Evolutionary conservation across 2,797 vertebrate species (phyloP).

Genomic region (Platalea minor): DNA sequence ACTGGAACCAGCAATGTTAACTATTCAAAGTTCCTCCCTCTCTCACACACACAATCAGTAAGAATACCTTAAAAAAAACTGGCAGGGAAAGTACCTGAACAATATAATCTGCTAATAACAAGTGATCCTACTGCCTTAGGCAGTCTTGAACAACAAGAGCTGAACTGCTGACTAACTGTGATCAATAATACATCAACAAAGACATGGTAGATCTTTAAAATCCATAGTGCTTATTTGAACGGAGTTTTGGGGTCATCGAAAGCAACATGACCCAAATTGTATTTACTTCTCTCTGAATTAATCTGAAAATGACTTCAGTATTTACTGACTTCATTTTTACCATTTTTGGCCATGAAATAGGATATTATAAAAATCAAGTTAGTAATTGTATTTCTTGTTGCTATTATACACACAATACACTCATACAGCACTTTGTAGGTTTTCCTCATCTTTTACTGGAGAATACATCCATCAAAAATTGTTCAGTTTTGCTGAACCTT

Average conservation of each 20-base stretch:
- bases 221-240: slow-evolving; percentile 31
- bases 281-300: slow-evolving; percentile 41
- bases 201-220: slow-evolving; percentile 21
- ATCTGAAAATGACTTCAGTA: slow-evolving; percentile 2
- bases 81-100: neutral
- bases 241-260: neutral
- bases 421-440: neutral
- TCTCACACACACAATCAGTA: neutral
- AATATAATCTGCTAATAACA: slow-evolving; percentile 2
- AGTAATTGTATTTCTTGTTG: neutral
- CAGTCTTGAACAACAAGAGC: neutral
- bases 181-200: slow-evolving; percentile 52
- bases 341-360: neutral
- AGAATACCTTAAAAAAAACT: neutral
- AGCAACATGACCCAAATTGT: slow-evolving; percentile 16
- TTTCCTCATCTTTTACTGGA: neutral
- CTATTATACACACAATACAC: neutral
- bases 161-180: slow-evolving; percentile 37
- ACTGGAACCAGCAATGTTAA: neutral
- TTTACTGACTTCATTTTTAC: neutral
- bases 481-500: neutral
- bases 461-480: neutral
- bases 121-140: neutral
- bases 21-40: neutral
- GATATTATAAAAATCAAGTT: neutral